These are phyloP conservation scores for Catagonus wagneri DNA, from an alignment of 2,113 vertebrate species.

Conservation along the genomic window DNA sequence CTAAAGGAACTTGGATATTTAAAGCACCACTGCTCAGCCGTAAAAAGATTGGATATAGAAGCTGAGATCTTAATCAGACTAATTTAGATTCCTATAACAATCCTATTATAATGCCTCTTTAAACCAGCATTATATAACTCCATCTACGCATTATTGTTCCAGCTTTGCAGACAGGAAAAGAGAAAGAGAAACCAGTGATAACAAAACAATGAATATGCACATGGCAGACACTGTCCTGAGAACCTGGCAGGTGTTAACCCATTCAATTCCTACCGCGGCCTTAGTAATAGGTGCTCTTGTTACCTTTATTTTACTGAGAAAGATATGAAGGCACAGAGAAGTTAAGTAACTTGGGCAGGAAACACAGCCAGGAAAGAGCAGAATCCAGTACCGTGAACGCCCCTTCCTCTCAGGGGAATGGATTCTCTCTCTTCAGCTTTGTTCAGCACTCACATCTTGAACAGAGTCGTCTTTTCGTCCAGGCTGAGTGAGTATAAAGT, in stretches of 20 bases:
- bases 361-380: not conserved
- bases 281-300: not conserved
- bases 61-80: not conserved
- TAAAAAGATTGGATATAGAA: not conserved
- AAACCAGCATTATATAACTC: not conserved
- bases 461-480: not conserved
- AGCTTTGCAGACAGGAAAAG: not conserved
- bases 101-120: not conserved
- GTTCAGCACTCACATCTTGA: not conserved
- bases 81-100: not conserved
- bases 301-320: not conserved
- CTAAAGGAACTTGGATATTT: not conserved
- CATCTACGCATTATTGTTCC: not conserved
- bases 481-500: not conserved
- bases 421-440: not conserved
- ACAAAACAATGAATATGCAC: not conserved
- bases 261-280: not conserved
- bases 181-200: not conserved
- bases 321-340: not conserved
- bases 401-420: not conserved
- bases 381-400: not conserved
- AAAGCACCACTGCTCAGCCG: not conserved
- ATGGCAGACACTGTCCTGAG: not conserved
- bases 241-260: not conserved
- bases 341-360: not conserved